Evolutionary conservation across 2,113 vertebrate genomes (phyloP), one percentile per base, ranked within the genome.

Genomic region (Anolis carolinensis): DNA sequence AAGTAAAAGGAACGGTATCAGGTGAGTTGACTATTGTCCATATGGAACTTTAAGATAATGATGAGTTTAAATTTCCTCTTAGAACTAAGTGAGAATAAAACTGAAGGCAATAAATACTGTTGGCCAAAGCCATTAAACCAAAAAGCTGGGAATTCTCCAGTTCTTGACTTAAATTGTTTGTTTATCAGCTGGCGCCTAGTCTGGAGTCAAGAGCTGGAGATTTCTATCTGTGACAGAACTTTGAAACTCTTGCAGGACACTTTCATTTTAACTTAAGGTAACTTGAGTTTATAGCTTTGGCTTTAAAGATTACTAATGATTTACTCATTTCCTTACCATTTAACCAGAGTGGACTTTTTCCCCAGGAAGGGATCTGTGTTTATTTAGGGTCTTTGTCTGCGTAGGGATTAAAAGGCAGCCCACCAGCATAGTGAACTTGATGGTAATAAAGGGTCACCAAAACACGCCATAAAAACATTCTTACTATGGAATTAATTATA

Each of bases 231-330:
- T 97, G 97, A 97, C 96, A 96, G 95, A 96, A 96, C 96, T 97
- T 96, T 97, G 95, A 96, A 97, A 96, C 96, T 96, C 95, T 96
- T 95, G 94, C 95, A 96, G 95, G 96, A 97, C 96, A 97, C 97
- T 97, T 98, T 97, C 97, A 97, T 98, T 98, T 97, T 96, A 96
- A 97, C 96, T 97, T 96, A 96, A 97, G 96, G 94, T 97, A 96
- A 97, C 95, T 96, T 96, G 95, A 94, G 97, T 98, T 98, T 97
- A 98, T 96, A 96, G 97, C 96, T 96, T 92, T 95, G 95, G 96
- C 96, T 96, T 96, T 97, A 95, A 97, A 98, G 97, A 98, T 98
- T 97, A 97, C 96, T 97, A 96, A 96, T 98, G 97, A 98, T 98
- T 98, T 98, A 98, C 97, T 97, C 95, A 95, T 96, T 97, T 97